A percentile compares a stretch with the other conserved stretches of the same genome.
These are phyloP conservation scores for Apostichopus japonicus DNA, from an alignment of 35 echinoderm and acorn worm genomes.

Conservation along the genomic window DNA sequence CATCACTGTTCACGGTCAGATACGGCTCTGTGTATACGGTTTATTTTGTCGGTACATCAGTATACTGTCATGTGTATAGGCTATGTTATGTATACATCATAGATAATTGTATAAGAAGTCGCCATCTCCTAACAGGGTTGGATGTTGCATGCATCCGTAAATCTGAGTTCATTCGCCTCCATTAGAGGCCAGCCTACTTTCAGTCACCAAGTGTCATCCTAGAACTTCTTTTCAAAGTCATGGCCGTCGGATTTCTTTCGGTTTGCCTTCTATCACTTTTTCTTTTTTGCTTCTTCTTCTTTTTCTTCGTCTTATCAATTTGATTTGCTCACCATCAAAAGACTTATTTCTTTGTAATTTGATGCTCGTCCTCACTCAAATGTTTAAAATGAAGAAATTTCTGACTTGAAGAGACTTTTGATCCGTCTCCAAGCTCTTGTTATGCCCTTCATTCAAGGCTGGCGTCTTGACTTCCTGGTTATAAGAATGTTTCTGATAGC, in stretches of 20 bases:
- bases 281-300: not conserved
- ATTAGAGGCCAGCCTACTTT: conserved; percentile 12
- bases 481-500: not conserved
- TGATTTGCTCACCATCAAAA: not conserved
- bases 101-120: no score
- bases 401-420: conserved; percentile 24
- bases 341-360: conserved; percentile 19
- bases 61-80: no score
- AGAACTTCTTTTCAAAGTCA: conserved; percentile 35
- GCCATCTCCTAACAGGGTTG: no score
- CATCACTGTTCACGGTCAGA: no score
- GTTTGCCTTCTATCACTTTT: conserved; percentile 11
- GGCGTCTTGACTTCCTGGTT: conserved; percentile 37
- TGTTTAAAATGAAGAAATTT: conserved; percentile 20
- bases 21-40: no score
- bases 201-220: not conserved
- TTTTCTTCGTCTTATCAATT: not conserved
- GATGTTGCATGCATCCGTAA: not conserved
- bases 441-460: conserved; percentile 36
- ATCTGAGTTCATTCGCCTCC: conserved; percentile 8
- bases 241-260: conserved; percentile 31
- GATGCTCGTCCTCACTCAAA: conserved; percentile 12
- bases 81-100: no score
- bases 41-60: no score
- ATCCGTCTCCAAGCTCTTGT: conserved; percentile 24